Evolutionary conservation across 1,140 invertebrate genomes (phyloP).

Genomic region (Trichomalopsis sarcophagae): DNA sequence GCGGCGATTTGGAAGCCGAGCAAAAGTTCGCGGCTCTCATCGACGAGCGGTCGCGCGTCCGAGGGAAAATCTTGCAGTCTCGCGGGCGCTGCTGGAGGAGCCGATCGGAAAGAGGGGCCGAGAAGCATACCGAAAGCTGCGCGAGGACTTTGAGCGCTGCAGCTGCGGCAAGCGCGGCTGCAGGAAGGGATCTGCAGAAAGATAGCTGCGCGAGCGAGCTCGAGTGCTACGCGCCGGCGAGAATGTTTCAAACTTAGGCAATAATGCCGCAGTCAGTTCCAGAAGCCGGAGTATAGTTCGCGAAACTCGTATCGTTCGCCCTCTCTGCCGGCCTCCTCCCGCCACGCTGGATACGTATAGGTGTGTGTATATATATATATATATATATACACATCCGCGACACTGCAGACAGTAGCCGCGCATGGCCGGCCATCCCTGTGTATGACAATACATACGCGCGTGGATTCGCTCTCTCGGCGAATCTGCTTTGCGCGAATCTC

Average conservation of each 20-base stretch:
- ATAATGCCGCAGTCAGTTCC: constrained; percentile 67
- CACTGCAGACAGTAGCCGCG: background rate
- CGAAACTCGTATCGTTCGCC: constrained; percentile 58
- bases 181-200: constrained; percentile 2
- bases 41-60: background rate
- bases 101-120: background rate
- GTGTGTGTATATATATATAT: constrained; percentile 21
- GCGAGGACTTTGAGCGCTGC: background rate
- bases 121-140: background rate
- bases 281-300: constrained; percentile 61
- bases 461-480: background rate
- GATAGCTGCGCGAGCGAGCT: background rate
- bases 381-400: background rate
- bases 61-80: background rate
- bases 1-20: constrained; percentile 12
- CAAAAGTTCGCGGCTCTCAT: background rate
- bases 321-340: background rate
- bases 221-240: constrained; percentile 49
- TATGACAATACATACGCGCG: background rate
- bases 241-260: constrained; percentile 67
- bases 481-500: background rate
- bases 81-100: background rate
- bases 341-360: background rate
- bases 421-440: background rate
- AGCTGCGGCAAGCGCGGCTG: background rate